Evolutionary conservation across 1,140 invertebrate genomes (phyloP), one percentile per base, ranked within the genome.

Genomic region (Caerostris darwini): DNA sequence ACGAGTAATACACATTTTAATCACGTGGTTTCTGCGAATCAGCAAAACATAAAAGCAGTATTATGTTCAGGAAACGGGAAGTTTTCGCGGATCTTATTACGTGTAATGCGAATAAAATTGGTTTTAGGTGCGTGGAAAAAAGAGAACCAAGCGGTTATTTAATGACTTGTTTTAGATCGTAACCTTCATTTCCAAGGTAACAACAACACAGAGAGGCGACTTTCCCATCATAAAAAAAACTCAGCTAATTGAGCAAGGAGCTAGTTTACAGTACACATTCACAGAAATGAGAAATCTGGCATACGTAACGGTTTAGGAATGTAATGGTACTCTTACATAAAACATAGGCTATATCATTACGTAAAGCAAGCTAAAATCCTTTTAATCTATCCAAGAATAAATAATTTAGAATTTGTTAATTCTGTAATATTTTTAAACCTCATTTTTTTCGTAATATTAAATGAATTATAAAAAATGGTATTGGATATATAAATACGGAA

Each of bases 111-210:
- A 85, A 85, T 58, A 58, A 59, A 56, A 85, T 85, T 85, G 54
- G 19, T 19, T 58, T 85, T 58, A 14, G 7, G 57, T 58, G 19
- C 82, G 82, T 17, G 54, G 34, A 5, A 81, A 50, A 8, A 19
- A 81, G 14, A 71, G 71, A 90, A 19, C 71, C 10, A 67, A 10
- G 88, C 19, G 53, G 53, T 90, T 53, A 90, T 90, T 90, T 90
- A 90, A 69, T 54, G 88, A 77, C 58, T 71, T 56, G 54, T 12
- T 7, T 71, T 19, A 90, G 64, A 90, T 90, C 67, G 64, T 58
- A 90, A 90, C 88, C 64, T 71, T 90, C 88, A 54, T 90, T n/a
- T 90, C 53, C 53, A 90, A 90, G 87, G 87, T 90, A 69, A 90
- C 87, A 34, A n/a, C 61, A 3, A 7, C 5, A 34, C 54, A 86